phyloP scores from a whole-genome alignment of 2,797 vertebrate genomes.

The Cynodonichthys magdalenae region DNA sequence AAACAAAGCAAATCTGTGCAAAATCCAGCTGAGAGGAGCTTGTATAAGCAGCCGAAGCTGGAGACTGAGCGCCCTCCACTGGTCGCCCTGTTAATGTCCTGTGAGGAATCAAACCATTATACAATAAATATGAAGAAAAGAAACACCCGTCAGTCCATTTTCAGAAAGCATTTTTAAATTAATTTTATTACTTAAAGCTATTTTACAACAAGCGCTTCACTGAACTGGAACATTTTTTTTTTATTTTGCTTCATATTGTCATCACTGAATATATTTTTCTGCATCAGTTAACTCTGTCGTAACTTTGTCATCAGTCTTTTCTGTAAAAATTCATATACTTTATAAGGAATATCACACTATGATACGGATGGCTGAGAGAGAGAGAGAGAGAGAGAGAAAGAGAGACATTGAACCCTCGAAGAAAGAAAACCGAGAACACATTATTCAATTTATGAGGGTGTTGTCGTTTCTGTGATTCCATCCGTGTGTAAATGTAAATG shows the following conservation, averaged over 20 bases:
- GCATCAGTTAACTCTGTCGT: slow-evolving; percentile 80
- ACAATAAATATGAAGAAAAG: slow-evolving; percentile 36
- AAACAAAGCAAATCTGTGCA: slow-evolving; percentile 37
- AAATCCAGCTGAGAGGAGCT: slow-evolving; percentile 44
- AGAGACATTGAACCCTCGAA: slow-evolving; percentile 80
- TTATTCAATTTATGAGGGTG: slow-evolving; percentile 76
- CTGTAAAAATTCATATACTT: slow-evolving; percentile 86
- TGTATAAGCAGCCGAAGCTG: slow-evolving; percentile 39
- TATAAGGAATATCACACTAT: slow-evolving; percentile 85
- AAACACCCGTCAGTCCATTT: slow-evolving; percentile 59
- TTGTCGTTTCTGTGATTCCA: slow-evolving; percentile 50
- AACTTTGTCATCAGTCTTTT: slow-evolving; percentile 80
- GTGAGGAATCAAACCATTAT: slow-evolving; percentile 9
- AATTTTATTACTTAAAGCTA: slow-evolving; percentile 87
- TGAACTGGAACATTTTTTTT: slow-evolving; percentile 87
- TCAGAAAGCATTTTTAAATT: slow-evolving; percentile 83
- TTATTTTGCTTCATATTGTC: slow-evolving; percentile 83
- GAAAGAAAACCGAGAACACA: slow-evolving; percentile 79
- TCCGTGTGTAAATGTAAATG: slow-evolving; percentile 61
- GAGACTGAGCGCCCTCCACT: slow-evolving; percentile 62
- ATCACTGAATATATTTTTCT: slow-evolving; percentile 85
- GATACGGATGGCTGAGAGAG: slow-evolving; percentile 77
- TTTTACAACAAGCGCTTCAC: slow-evolving; percentile 90
- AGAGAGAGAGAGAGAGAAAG: slow-evolving; percentile 58
- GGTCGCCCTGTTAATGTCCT: slow-evolving; percentile 26